Base-by-base conservation (phyloP, 2,888 invertebrate species). In the Sthenelais limicola region DNA sequence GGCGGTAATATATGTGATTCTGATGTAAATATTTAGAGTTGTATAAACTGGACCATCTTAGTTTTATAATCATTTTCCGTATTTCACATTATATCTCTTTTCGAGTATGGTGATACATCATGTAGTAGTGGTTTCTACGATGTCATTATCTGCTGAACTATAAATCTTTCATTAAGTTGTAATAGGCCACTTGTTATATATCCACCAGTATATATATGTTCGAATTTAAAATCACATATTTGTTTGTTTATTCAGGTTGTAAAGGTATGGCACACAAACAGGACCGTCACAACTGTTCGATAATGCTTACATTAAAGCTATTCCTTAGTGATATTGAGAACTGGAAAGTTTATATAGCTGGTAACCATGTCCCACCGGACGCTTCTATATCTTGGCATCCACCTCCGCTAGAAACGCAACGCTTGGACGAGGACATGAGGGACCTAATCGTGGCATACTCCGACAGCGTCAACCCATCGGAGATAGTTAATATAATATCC, bases 221-320 rank as follows among this genome's bases (percentile, higher is more conserved):
- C n/a, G 49, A 49, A n/a, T 3, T 24, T 49, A 18, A 52, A 28
- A 24, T 21, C 26, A 52, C 3, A 28, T 3, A n/a, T 7, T 12
- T 66, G 68, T 35, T 54, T 68, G 18, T 26, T 35, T 24, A 75
- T 77, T n/a, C 74, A 84, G 84, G 79, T 48, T 84, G 84, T 74
- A 71, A 71, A 62, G 84, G 84, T 3, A 80, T 77, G 76, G 73
- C 76, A 1, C 84, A 84, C 74, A 84, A 83, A 68, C 84, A 84
- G 68, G 84, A 84, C 73, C 77, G 84, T 24, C 84, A 84, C 74
- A 84, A 84, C 78, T 84, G 84, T 67, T 80, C 81, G 15, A 74
- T 84, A 18, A 77, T 84, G 80, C 72, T 84, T 32, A 82, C 79
- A 70, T 77, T 84, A 76, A 84, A 84, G 74, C 78, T 84, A 49